Base-by-base conservation (phyloP, 2,888 invertebrate species). In the Tetheella fluctuosa region DNA sequence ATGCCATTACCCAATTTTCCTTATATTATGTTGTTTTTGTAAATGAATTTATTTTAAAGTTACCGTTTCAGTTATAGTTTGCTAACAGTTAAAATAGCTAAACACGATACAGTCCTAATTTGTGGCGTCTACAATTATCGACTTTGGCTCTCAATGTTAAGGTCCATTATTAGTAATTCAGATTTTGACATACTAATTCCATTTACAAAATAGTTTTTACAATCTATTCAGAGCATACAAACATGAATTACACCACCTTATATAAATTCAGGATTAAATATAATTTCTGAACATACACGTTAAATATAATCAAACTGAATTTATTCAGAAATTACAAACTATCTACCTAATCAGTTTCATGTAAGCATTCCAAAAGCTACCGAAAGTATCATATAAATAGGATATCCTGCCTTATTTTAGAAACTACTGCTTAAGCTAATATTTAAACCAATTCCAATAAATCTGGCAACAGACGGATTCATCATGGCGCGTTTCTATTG, bases 1-100 rank as follows among this genome's bases (percentile, higher is more conserved):
- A 30, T 37, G 37, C 56, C 39, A 58, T 60, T 55, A 55, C 55
- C 55, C 55, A 55, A 55, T n/a, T 48, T 55, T 15, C 55, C 55
- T 34, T 55, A 34, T 28, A 1, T 25, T 54, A 28, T 15, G 30
- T 20, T 53, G 7, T 60, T 48, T 20, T 48, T 20, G n/a, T 20
- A 48, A 48, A 48, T 48, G 10, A 10, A 48, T 2, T n/a, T 2
- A 48, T 0, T 7, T 3, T 4, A 48, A 2, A 17, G 6, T 0
- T 39, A n/a, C 1, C 28, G 28, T 28, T n/a, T 12, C 10, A 10
- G 12, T 12, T 13, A 10, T 37, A 37, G 0, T 10, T 8, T 13
- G 34, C 2, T 3, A 0, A 13, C 10, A 37, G 10, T 42, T 7
- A n/a, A n/a, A n/a, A n/a, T n/a, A n/a, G n/a, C n/a, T n/a, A n/a